Conservation (phyloP, 2,113 vertebrate genomes). For the Dromas ardeola region DNA sequence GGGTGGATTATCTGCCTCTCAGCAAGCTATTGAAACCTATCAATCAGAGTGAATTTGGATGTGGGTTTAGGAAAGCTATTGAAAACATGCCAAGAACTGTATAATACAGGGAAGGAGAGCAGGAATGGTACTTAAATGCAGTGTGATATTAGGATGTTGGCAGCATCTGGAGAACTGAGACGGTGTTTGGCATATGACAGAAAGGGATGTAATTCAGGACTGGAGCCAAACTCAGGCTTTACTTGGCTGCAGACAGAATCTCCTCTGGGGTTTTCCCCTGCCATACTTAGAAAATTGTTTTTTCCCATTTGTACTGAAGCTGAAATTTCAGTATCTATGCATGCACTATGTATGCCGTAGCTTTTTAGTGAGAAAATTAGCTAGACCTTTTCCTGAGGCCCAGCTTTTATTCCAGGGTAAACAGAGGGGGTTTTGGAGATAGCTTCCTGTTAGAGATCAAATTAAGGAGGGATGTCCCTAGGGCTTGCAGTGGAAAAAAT, state of each 20-base stretch:
- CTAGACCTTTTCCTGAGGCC: constrained; percentile 7
- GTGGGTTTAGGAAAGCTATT: not conserved
- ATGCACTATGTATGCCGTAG: not conserved
- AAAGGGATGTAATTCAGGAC: not conserved
- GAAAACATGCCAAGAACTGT: constrained; percentile 1
- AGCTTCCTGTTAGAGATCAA: not conserved
- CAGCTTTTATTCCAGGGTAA: not conserved
- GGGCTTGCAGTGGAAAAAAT: not conserved
- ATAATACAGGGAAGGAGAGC: not conserved
- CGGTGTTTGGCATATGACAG: not conserved
- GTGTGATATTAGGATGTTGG: not conserved
- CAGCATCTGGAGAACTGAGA: constrained; percentile 10
- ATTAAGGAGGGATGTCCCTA: not conserved
- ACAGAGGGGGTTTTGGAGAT: not conserved
- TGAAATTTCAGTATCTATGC: not conserved
- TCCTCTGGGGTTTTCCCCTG: constrained; percentile 4
- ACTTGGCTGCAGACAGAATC: not conserved
- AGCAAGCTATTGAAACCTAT: not conserved
- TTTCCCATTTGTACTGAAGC: not conserved
- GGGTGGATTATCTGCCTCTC: constrained; percentile 40
- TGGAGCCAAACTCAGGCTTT: constrained; percentile 15
- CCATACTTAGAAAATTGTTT: not conserved
- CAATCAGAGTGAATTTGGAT: not conserved
- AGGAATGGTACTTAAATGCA: not conserved
- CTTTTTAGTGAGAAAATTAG: not conserved